Base-by-base conservation (phyloP, 1,140 invertebrate genomes). In the Dendrolimus kikuchii region DNA sequence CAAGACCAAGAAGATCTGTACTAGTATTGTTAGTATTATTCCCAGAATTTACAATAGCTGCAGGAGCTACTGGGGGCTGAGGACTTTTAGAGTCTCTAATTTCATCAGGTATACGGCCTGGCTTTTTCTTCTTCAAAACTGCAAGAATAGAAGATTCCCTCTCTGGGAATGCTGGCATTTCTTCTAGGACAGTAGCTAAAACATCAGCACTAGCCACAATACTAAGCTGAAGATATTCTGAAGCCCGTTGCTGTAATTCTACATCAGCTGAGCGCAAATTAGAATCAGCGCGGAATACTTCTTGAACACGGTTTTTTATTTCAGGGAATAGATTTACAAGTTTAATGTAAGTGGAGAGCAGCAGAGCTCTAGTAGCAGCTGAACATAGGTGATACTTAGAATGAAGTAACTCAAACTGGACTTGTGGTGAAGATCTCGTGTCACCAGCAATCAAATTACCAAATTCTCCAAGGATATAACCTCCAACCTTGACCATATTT, bases 401-500 rank as follows among this genome's bases (percentile, higher is more conserved):
- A 92, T 99, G 97, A 68, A 99, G 90, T 40, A 99, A 89, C 85
- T 98, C 95, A 88, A 99, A 99, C 87, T 99, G 98, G 59, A 99
- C 96, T 64, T 93, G 88, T 41, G 98, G 97, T 55, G 97, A 98
- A 42, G 98, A 99, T 50, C 98, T 91, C 53, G 96, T 95, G 89
- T 99, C 99, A 7, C 98, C 98, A 66, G 99, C 98, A 79, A 99
- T 99, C 36, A 99, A 90, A 89, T 99, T 99, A 38, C 99, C 99
- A 90, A 99, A 99, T 89, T 99, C 99, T 53, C 99, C 99, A 44
- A 99, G 90, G 70, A 99, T 99, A 71, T 99, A 99, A 38, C 98
- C 99, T 51, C 98, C 98, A 46, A 99, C 99, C 92, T 99, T 99
- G 0, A 99, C 98, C 98, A 99, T 99, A 85, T 99, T 99, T 89